Conservation (phyloP, 1,140 invertebrate genomes). For the Eriosoma lanigerum region DNA sequence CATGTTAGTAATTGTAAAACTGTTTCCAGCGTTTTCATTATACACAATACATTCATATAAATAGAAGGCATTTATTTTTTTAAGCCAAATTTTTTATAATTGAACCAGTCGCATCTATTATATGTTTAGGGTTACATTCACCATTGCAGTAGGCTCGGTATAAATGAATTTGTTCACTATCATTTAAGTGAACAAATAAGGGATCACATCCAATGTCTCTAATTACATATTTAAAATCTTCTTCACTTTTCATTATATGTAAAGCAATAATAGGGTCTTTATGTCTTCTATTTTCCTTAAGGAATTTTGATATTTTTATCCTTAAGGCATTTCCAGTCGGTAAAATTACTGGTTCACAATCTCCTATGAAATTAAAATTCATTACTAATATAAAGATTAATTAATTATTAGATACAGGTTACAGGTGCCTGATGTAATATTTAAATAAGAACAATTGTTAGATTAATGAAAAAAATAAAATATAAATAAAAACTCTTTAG, state of each 20-base stretch:
- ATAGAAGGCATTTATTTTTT: background rate
- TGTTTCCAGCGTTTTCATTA: background rate
- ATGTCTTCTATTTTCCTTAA: background rate
- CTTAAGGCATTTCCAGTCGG: too few relatives aligned
- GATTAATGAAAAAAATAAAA: too few relatives aligned
- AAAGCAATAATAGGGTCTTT: background rate
- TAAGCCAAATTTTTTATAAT: background rate
- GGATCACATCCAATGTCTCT: background rate
- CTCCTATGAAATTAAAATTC: too few relatives aligned
- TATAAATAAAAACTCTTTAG: too few relatives aligned
- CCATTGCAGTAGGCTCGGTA: background rate
- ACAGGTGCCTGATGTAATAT: too few relatives aligned
- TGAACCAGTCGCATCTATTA: background rate
- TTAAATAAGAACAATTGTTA: too few relatives aligned
- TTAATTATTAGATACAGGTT: too few relatives aligned
- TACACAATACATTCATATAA: background rate
- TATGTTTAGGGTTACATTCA: background rate
- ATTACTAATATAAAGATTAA: too few relatives aligned
- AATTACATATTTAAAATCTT: background rate
- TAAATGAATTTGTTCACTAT: background rate
- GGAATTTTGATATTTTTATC: too few relatives aligned
- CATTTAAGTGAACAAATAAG: background rate
- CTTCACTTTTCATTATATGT: background rate
- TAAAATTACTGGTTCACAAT: too few relatives aligned
- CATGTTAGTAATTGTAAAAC: background rate